phyloP scores from a whole-genome alignment of 1,140 invertebrate species.

The Drosophila virilis region DNA sequence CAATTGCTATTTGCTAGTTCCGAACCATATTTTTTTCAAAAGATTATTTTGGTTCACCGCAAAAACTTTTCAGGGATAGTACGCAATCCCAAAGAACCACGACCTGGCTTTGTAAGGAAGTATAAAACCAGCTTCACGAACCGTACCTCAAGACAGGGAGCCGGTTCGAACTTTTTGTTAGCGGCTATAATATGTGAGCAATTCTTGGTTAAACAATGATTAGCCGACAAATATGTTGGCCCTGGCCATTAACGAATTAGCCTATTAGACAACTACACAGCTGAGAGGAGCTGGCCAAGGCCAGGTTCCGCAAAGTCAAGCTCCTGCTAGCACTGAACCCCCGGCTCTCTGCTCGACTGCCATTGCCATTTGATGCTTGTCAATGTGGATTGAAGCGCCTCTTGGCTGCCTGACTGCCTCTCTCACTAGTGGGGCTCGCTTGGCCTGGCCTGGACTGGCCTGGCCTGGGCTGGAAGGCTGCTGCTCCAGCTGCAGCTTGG shows the following conservation, averaged over 20 bases:
- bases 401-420: constrained; percentile 15
- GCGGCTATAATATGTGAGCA: constrained; percentile 6
- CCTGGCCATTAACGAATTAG: constrained; percentile 28
- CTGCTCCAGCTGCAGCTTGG: constrained; percentile 41
- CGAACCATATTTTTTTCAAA: too few species aligned
- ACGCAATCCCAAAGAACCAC: too few species aligned
- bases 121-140: too few species aligned
- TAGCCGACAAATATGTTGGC: constrained; percentile 10
- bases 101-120: too few species aligned
- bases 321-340: background rate
- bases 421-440: background rate
- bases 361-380: constrained; percentile 30
- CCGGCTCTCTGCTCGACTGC: background rate
- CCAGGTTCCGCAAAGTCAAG: background rate
- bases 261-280: constrained; percentile 20
- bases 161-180: too few species aligned
- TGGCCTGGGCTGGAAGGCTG: constrained; percentile 6
- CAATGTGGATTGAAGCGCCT: constrained; percentile 36
- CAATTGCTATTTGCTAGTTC: too few species aligned
- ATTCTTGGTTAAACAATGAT: constrained; percentile 14
- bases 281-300: constrained; percentile 9
- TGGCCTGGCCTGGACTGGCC: background rate
- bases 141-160: too few species aligned
- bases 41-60: too few species aligned
- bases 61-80: too few species aligned